Evolutionary conservation across 2,113 vertebrate genomes (phyloP).

Genomic region (Proteles cristata): DNA sequence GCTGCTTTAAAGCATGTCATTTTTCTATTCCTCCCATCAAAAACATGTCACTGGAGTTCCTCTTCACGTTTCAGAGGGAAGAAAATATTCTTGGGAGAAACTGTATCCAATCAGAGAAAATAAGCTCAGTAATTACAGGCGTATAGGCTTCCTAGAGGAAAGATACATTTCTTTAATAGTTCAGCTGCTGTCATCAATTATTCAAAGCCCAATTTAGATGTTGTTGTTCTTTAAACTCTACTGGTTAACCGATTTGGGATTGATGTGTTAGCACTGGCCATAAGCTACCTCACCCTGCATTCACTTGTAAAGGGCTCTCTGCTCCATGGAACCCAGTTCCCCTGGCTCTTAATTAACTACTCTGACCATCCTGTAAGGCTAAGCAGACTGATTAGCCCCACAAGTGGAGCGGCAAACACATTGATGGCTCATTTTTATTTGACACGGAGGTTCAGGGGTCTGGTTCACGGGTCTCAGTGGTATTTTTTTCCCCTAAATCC

Average conservation of each 20-base stretch:
- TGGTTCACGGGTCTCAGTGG: neutral
- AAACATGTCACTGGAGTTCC: conserved; percentile 40
- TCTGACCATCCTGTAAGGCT: conserved; percentile 58
- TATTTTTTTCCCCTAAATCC: neutral
- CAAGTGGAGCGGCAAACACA: conserved; percentile 51
- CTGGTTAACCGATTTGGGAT: conserved; percentile 79
- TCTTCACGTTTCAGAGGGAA: conserved; percentile 63
- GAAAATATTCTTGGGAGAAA: conserved; percentile 10
- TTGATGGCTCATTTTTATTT: conserved; percentile 52
- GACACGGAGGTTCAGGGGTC: neutral
- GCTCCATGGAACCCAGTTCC: conserved; percentile 74
- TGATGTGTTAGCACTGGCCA: conserved; percentile 72
- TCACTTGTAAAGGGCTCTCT: conserved; percentile 67
- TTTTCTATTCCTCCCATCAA: conserved; percentile 33
- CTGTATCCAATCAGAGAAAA: conserved; percentile 11
- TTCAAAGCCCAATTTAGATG: conserved; percentile 83
- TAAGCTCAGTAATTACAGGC: conserved; percentile 32
- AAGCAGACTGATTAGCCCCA: conserved; percentile 75
- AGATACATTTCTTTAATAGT: conserved; percentile 60
- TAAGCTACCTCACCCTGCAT: conserved; percentile 68
- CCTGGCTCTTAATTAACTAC: conserved; percentile 83
- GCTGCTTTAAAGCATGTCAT: conserved; percentile 57
- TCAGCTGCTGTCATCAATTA: conserved; percentile 80
- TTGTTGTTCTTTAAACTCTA: conserved; percentile 84
- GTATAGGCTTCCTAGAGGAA: conserved; percentile 49